Evolutionary conservation across 2,888 invertebrate genomes (phyloP).

Genomic region (Eristalis arbustorum): DNA sequence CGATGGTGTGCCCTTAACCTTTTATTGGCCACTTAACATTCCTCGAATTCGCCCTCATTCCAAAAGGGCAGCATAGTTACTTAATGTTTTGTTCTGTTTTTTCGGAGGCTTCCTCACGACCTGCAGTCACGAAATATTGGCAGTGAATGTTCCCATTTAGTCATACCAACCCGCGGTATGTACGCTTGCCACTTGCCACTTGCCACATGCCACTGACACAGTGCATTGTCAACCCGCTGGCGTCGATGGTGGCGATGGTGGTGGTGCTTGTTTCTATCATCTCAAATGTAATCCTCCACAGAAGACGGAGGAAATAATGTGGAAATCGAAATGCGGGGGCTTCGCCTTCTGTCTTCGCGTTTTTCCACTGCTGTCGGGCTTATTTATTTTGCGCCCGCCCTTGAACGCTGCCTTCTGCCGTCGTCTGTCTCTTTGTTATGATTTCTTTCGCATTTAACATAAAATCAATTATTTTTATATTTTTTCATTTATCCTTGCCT

Average conservation of each 20-base stretch:
- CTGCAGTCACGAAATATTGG: conserved; percentile 34
- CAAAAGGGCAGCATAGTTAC: background rate
- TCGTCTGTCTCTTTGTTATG: conserved; percentile 16
- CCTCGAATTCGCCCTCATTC: background rate
- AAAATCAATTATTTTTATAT: conserved; percentile 66
- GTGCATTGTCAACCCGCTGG: conserved; percentile 1
- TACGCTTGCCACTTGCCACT: background rate
- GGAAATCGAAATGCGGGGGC: conserved; percentile 27
- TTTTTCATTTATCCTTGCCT: conserved; percentile 40
- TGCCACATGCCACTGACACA: background rate
- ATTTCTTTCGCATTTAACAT: conserved; percentile 49
- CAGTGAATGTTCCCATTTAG: background rate
- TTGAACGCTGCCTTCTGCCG: conserved; percentile 27
- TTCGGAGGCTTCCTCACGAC: conserved; percentile 22
- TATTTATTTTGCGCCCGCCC: conserved; percentile 51
- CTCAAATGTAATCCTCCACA: conserved; percentile 7
- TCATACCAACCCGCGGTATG: background rate
- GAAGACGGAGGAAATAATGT: conserved; percentile 2
- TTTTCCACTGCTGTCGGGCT: conserved; percentile 20
- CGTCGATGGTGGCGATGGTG: background rate
- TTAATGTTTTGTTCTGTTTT: background rate
- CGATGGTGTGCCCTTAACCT: conserved; percentile 46
- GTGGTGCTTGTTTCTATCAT: conserved; percentile 25
- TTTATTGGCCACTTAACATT: conserved; percentile 37
- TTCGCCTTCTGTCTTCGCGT: conserved; percentile 26